Conservation (phyloP, 2,888 invertebrate species). For the Heliconius erato region DNA sequence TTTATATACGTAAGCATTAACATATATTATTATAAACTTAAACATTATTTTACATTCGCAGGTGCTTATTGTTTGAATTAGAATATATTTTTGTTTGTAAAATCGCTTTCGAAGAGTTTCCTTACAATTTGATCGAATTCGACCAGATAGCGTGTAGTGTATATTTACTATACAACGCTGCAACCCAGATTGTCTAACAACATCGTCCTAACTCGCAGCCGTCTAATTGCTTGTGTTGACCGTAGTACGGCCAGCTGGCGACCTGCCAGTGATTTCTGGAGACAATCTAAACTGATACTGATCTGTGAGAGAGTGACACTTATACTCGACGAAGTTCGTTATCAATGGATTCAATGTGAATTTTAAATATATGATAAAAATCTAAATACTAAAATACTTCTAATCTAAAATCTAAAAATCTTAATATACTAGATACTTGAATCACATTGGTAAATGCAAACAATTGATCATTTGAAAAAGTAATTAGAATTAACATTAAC, state of each 20-base stretch:
- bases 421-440: too few species aligned
- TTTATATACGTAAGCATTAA: too few species aligned
- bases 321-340: not conserved
- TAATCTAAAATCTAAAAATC: too few species aligned
- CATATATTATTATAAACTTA: too few species aligned
- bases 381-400: too few species aligned
- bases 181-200: constrained; percentile 7
- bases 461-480: too few species aligned
- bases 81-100: not conserved
- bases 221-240: constrained; percentile 24
- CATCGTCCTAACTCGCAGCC: constrained; percentile 5
- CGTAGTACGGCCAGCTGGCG: constrained; percentile 27
- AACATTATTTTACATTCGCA: too few species aligned
- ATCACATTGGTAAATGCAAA: too few species aligned
- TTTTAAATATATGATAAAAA: too few species aligned
- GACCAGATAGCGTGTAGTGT: not conserved
- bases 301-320: constrained; percentile 5
- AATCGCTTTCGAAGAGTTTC: not conserved
- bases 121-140: constrained; percentile 4
- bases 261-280: constrained; percentile 17
- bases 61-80: too few species aligned
- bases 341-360: too few species aligned
- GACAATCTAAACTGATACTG: not conserved
- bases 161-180: constrained; percentile 9
- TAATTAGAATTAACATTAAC: too few species aligned